Evolutionary conservation across 2,888 invertebrate species (phyloP).

Genomic region (Osmoderma eremita): DNA sequence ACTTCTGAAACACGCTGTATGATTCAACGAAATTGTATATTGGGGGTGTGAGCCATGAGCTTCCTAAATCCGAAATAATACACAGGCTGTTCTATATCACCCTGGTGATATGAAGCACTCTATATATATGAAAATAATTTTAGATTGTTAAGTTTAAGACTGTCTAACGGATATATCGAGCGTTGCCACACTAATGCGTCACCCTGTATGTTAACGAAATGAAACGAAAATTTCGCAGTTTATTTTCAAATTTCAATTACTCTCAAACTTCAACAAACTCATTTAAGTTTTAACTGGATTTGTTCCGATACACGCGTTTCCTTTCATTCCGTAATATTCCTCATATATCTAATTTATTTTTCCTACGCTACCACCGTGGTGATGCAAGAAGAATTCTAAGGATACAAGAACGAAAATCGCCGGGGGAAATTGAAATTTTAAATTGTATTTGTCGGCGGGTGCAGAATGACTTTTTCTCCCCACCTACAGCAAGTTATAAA

Average conservation of each 20-base stretch:
- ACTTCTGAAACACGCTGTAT: no score
- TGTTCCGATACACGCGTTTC: neutral
- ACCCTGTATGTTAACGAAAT: no score
- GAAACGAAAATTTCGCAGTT: no score
- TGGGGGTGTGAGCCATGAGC: no score
- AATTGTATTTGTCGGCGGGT: slow-evolving; percentile 40
- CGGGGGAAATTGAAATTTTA: slow-evolving; percentile 36
- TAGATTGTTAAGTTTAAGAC: no score
- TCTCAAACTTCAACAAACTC: neutral
- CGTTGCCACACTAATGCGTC: no score
- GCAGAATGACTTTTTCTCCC: slow-evolving; percentile 39
- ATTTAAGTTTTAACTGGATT: neutral
- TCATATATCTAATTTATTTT: slow-evolving; percentile 30
- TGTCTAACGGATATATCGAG: no score
- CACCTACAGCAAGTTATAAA: slow-evolving; percentile 32
- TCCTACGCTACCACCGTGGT: neutral
- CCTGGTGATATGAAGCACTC: no score
- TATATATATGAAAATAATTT: no score
- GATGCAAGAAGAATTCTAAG: slow-evolving; percentile 12
- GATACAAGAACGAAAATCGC: slow-evolving; percentile 21
- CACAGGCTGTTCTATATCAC: no score
- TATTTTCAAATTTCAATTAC: neutral
- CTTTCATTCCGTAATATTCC: neutral
- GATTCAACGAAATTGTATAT: no score
- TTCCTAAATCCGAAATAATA: no score